Conservation (phyloP, 2,113 vertebrate species). For the Castor canadensis region DNA sequence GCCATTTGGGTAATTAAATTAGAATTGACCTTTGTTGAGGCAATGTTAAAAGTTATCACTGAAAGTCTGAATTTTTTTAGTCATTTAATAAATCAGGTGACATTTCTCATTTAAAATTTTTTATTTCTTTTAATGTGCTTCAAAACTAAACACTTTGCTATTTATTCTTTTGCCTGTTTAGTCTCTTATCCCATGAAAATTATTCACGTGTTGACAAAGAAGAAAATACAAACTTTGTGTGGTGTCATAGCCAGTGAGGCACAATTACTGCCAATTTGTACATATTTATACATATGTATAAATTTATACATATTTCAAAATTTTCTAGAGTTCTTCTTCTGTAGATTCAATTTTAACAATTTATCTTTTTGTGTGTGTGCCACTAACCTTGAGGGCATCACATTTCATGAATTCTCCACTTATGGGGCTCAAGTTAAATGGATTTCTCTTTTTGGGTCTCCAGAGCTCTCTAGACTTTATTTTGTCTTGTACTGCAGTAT, state of each 20-base stretch:
- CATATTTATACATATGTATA: too few species aligned
- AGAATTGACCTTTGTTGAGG: background rate
- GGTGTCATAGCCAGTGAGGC: too few species aligned
- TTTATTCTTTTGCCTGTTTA: background rate
- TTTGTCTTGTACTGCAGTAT: background rate
- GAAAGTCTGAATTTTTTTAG: slow-evolving; percentile 10
- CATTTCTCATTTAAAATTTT: background rate
- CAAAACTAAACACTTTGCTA: background rate
- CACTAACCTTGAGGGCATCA: background rate
- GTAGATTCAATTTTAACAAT: background rate
- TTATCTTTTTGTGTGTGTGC: background rate
- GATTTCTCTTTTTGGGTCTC: background rate
- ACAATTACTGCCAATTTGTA: too few species aligned
- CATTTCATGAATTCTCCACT: background rate
- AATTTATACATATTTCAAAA: background rate
- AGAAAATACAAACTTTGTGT: background rate
- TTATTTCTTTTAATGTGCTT: slow-evolving; percentile 9
- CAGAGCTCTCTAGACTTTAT: background rate
- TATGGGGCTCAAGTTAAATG: background rate
- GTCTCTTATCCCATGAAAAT: background rate
- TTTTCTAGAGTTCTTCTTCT: background rate
- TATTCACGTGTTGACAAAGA: background rate
- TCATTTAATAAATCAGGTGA: background rate
- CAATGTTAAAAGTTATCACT: slow-evolving; percentile 11
- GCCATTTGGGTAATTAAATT: slow-evolving; percentile 10